phyloP scores from a whole-genome alignment of 2,113 vertebrate genomes.

The Cettia cetti region DNA sequence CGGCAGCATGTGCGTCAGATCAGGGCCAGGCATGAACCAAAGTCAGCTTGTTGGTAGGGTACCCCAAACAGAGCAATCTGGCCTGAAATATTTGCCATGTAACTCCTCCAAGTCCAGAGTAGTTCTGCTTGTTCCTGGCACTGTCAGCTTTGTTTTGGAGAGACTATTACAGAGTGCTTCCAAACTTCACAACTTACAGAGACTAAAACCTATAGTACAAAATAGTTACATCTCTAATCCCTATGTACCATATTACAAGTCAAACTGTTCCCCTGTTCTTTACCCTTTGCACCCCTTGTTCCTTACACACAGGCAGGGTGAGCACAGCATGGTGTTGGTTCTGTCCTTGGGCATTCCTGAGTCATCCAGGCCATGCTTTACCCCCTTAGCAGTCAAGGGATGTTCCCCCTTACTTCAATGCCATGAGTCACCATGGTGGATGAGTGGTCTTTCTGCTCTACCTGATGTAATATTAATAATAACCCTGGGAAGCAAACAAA shows the following conservation, averaged over 20 bases:
- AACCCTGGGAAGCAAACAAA: not conserved
- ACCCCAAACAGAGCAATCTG: not conserved
- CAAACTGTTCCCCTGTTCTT: not conserved
- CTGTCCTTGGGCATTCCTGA: conserved; percentile 42
- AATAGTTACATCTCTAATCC: not conserved
- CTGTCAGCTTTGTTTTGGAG: not conserved
- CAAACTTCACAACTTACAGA: not conserved
- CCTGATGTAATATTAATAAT: not conserved
- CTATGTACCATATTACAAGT: not conserved
- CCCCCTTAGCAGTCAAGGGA: conserved; percentile 21
- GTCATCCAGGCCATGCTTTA: conserved; percentile 19
- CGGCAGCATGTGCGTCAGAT: not conserved
- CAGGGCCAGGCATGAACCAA: not conserved
- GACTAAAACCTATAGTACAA: not conserved
- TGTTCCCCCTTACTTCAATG: not conserved
- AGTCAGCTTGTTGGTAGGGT: not conserved
- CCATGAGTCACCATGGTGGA: not conserved
- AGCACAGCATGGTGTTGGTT: not conserved
- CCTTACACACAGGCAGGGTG: not conserved
- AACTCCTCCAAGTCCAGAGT: not conserved
- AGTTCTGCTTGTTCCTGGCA: not conserved
- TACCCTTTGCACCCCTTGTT: not conserved
- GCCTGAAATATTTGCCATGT: not conserved
- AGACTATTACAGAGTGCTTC: not conserved
- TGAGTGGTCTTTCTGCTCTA: not conserved